These are phyloP conservation scores for Anolis apletophallus DNA, from an alignment of 2,797 vertebrate genomes.

Conservation along the genomic window DNA sequence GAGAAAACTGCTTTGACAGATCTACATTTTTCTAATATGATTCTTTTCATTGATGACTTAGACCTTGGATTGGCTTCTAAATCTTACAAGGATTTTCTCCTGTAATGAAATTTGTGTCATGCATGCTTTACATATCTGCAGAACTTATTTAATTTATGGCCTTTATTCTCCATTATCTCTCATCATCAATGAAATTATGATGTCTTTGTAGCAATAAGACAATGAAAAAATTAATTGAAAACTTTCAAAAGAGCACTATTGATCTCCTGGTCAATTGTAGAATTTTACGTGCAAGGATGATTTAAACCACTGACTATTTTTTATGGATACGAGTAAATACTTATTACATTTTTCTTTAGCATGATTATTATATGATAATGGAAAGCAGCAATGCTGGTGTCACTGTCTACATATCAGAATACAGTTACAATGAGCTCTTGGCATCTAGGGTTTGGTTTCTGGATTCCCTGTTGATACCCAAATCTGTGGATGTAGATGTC, in stretches of 20 bases:
- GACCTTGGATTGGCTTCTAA: slow-evolving; percentile 16
- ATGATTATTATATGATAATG: neutral
- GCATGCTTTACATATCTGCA: slow-evolving; percentile 20
- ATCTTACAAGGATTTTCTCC: slow-evolving; percentile 16
- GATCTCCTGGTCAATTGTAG: neutral
- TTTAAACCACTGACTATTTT: neutral
- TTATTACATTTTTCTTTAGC: neutral
- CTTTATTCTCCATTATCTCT: slow-evolving; percentile 33
- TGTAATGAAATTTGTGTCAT: slow-evolving; percentile 20
- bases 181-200: slow-evolving; percentile 5
- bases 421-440: no score
- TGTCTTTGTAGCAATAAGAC: slow-evolving; percentile 8
- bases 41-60: slow-evolving; percentile 33
- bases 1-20: slow-evolving; percentile 14
- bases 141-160: slow-evolving; percentile 13
- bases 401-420: no score
- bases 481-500: no score
- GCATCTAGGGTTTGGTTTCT: no score
- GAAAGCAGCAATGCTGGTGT: no score
- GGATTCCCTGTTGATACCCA: no score
- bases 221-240: slow-evolving; percentile 1
- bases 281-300: neutral
- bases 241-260: neutral
- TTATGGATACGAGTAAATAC: neutral
- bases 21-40: slow-evolving; percentile 28